Conservation (phyloP, 2,797 vertebrate genomes). For the Acomys russatus region DNA sequence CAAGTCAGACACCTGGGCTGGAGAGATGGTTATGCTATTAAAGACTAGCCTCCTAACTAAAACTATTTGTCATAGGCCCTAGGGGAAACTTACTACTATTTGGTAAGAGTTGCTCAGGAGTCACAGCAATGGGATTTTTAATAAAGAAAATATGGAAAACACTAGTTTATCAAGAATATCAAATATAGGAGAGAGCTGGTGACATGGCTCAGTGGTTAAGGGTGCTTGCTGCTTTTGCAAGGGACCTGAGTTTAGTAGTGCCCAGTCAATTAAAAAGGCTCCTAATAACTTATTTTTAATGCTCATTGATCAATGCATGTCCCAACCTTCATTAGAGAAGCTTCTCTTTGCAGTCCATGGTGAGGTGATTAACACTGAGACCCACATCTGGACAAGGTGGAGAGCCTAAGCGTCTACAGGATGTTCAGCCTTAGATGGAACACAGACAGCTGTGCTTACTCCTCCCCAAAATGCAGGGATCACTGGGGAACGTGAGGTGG, state of each 20-base stretch:
- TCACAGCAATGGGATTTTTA: too few species aligned
- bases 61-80: neutral
- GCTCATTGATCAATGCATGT: neutral
- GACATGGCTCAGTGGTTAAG: too few species aligned
- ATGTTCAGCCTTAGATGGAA: neutral
- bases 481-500: neutral
- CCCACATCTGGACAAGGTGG: neutral
- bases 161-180: too few species aligned
- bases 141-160: too few species aligned
- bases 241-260: too few species aligned
- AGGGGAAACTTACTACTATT: neutral
- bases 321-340: neutral
- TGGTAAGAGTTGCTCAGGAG: neutral
- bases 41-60: neutral
- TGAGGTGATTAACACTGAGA: neutral
- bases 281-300: neutral
- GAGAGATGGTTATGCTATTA: neutral
- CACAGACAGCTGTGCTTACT: neutral
- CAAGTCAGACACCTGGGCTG: neutral
- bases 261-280: too few species aligned
- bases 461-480: neutral
- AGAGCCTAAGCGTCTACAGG: neutral
- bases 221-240: too few species aligned
- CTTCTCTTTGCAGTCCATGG: neutral
- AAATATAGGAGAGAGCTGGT: too few species aligned